Base-by-base conservation (phyloP, 2,113 vertebrate genomes). In the Ciconia maguari region DNA sequence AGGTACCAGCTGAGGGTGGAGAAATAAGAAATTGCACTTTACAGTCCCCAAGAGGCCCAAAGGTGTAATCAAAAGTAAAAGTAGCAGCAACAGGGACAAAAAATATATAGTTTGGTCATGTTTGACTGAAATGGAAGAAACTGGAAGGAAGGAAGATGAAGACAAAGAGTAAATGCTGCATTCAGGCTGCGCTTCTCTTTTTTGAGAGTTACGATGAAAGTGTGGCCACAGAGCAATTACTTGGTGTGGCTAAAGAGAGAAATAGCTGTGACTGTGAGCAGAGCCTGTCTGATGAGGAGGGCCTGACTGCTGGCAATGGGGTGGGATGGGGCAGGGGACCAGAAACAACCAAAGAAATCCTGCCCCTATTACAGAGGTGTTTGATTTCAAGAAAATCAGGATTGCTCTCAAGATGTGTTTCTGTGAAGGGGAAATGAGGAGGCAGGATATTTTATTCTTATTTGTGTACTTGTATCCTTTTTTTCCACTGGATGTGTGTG, bases 381-480 rank as follows among this genome's bases (percentile, higher is more conserved):
- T 77, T 46, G 60, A 44, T 85, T 87, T 92, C 25, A 84, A 87
- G 86, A 94, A 95, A 93, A 78, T 54, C 17, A 42, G 72, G 78
- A 66, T 90, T 92, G 24, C 48, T 49, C 36, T 85, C 20, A 29
- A 78, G 25, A 58, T 27, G 20, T 85, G 54, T 84, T 94, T 90
- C 85, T 96, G 16, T 93, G 87, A 83, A 61, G 22, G 27, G 22
- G 2, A 64, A 76, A 58, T 58, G n/a, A 87, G 9, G 44, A 83
- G 9, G 16, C 16, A 64, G 70, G 64, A 64, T 87, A 52, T 76
- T 93, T 97, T 95, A 85, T 96, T 91, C 48, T 90, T 71, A 72
- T 70, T 92, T 94, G 49, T 91, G 52, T 91, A n/a, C 18, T 65
- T 94, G n/a, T 78, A 64, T 89, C 46, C 87, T 95, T 97, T 85